Base-by-base conservation (phyloP, 2,113 vertebrate genomes). In the Hyla sarda region DNA sequence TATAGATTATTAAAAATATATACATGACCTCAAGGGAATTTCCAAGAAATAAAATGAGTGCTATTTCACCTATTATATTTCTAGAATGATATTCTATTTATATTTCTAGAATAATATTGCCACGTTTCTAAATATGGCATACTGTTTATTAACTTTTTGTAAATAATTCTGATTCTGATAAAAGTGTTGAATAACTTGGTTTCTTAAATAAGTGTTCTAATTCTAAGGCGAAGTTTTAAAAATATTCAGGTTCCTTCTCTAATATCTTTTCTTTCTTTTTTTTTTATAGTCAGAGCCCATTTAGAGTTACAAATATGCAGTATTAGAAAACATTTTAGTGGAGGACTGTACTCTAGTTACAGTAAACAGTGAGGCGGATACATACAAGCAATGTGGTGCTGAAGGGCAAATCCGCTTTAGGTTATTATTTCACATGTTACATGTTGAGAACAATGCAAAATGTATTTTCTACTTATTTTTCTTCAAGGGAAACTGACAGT, bases 21-120 rank as follows among this genome's bases (percentile, higher is more conserved):
- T 73, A 76, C 58, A 34, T 77, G 28, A 79, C 84, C 75, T 71
- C 75, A 78, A 85, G 75, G 75, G 84, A 71, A 69, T 79, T 85
- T 79, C 75, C 60, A 79, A 41, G 47, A 48, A 54, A 28, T 74
- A 77, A 37, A 58, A 69, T 32, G 21, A 85, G 34, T 56, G 13
- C 9, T 25, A 23, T 48, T 5, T 14, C 37, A 47, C 37, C 30
- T 48, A 48, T 79, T 54, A n/a, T 12, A 25, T 78, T n/a, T 76
- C 16, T 23, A n/a, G 62, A 54, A 77, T 30, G 41, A 60, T 47
- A 58, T 84, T 71, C 48, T 62, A 84, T 13, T 12, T 48, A 62
- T 19, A 14, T 21, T 2, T 69, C 4, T 17, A 50, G n/a, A 82
- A 62, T 45, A 30, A 32, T 21, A 28, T 47, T 32, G 19, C 1